A percentile compares a stretch with the other conserved stretches of the same genome.
Evolutionary conservation across 2,797 vertebrate species (phyloP).

Genomic region (Myotis findleyi): DNA sequence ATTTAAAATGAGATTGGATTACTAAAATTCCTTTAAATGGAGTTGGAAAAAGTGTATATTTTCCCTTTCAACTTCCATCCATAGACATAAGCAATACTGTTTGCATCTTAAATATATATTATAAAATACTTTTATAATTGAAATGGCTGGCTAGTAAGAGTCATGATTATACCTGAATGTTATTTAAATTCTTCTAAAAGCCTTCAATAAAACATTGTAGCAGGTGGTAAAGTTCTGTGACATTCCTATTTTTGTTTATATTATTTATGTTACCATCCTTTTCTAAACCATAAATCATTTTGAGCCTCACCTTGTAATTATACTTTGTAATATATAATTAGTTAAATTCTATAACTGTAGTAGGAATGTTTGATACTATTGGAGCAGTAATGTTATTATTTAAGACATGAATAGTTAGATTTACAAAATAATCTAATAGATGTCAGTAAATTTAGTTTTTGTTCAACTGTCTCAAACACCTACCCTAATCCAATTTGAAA

Average conservation of each 20-base stretch:
- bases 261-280: conserved; percentile 23
- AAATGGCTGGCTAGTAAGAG: background rate
- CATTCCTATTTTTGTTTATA: conserved; percentile 48
- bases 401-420: background rate
- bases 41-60: background rate
- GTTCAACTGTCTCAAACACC: background rate
- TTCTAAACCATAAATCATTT: conserved; percentile 58
- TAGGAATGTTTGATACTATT: background rate
- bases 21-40: background rate
- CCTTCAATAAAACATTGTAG: conserved; percentile 43
- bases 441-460: background rate
- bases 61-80: background rate
- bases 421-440: conserved; percentile 9
- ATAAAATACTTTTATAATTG: conserved; percentile 36
- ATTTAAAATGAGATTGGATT: conserved; percentile 16
- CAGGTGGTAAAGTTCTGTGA: conserved; percentile 43
- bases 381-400: background rate
- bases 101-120: background rate
- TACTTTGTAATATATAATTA: conserved; percentile 12
- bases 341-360: background rate
- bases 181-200: conserved; percentile 41
- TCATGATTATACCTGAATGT: background rate
- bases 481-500: conserved; percentile 27
- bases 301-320: background rate
- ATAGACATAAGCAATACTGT: background rate